These are phyloP conservation scores for Lasiommata megera DNA, from an alignment of 2,888 invertebrate species.

Conservation along the genomic window DNA sequence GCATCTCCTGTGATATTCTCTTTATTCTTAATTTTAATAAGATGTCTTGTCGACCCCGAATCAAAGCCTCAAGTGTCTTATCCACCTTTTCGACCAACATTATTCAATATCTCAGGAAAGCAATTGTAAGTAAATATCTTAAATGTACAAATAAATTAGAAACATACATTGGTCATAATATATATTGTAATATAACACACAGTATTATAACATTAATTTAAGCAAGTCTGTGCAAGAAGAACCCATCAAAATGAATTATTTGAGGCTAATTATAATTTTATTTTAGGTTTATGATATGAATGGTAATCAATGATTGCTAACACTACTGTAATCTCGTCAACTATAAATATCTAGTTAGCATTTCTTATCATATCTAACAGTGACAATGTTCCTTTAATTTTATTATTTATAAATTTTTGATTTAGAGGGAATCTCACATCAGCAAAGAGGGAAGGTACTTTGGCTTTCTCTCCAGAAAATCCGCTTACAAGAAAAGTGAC, in stretches of 20 bases:
- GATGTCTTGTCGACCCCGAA: slow-evolving; percentile 85
- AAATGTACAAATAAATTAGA: no score
- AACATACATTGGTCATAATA: no score
- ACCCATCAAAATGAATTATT: no score
- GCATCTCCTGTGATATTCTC: slow-evolving; percentile 86
- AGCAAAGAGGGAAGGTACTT: slow-evolving; percentile 57
- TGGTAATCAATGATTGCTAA: no score
- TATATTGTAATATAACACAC: no score
- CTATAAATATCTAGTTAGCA: no score
- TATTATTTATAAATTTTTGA: slow-evolving; percentile 7
- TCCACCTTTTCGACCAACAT: slow-evolving; percentile 64
- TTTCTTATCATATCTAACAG: no score
- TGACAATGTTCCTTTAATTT: background rate
- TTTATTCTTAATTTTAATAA: slow-evolving; percentile 85
- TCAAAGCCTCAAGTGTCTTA: slow-evolving; percentile 60
- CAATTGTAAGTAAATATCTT: slow-evolving; percentile 55
- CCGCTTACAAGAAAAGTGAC: slow-evolving; percentile 62
- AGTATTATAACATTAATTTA: no score
- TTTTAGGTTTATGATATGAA: no score
- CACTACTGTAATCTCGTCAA: no score
- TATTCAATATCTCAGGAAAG: slow-evolving; percentile 63
- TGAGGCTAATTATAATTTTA: no score
- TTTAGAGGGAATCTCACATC: slow-evolving; percentile 63
- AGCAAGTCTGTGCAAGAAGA: no score
- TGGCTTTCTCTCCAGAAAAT: slow-evolving; percentile 73